These are phyloP conservation scores for Charina bottae DNA, from an alignment of 2,113 vertebrate species.

Conservation along the genomic window DNA sequence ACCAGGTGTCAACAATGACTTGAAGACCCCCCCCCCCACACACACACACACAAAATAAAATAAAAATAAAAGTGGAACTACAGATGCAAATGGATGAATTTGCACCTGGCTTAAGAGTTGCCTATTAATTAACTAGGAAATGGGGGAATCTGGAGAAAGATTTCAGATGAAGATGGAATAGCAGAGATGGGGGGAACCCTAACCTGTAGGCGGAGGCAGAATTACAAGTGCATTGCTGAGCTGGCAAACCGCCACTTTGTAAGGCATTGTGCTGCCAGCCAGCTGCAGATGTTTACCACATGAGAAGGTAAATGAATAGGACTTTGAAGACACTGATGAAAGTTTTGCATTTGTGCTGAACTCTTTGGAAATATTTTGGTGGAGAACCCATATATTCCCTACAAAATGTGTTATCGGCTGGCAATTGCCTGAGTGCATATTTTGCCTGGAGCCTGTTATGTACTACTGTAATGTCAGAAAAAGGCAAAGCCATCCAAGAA, in stretches of 20 bases:
- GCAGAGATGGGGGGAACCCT: background rate
- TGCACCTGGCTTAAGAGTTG: background rate
- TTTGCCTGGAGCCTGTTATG: background rate
- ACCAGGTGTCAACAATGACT: too few species aligned
- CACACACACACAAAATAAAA: too few species aligned
- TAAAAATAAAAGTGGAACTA: background rate
- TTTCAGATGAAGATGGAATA: conserved; percentile 11
- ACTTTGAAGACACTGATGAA: conserved; percentile 9
- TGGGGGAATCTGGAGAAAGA: background rate
- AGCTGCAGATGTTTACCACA: conserved; percentile 28
- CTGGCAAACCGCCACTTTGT: conserved; percentile 12
- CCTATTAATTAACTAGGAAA: background rate
- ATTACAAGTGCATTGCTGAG: conserved; percentile 16
- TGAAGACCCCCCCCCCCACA: too few species aligned
- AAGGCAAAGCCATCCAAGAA: background rate
- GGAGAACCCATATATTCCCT: conserved; percentile 1
- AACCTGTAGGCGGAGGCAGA: conserved; percentile 2
- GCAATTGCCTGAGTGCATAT: background rate
- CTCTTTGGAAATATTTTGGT: conserved; percentile 27
- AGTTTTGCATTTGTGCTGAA: conserved; percentile 31
- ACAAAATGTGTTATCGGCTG: conserved; percentile 10
- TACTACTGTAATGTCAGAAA: background rate
- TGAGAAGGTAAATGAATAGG: conserved; percentile 30
- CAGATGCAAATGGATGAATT: background rate
- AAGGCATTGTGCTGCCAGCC: conserved; percentile 10